Evolutionary conservation across 2,888 invertebrate species (phyloP).

Genomic region (Nephrocerus scutellatus): DNA sequence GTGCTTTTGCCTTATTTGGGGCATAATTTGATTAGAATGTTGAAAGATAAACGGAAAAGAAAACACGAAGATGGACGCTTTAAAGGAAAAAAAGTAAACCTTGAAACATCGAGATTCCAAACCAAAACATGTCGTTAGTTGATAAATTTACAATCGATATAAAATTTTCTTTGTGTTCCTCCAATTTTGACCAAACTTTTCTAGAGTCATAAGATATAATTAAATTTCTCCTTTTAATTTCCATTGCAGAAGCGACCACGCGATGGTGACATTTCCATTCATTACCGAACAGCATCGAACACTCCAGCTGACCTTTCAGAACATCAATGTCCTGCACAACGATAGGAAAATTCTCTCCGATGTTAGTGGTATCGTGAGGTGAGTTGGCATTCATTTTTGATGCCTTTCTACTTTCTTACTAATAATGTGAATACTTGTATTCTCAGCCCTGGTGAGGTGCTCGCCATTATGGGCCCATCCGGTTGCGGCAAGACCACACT

Average conservation of each 20-base stretch:
- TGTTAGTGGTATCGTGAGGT: conserved; percentile 62
- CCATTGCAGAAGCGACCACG: conserved; percentile 54
- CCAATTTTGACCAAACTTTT: too few species aligned
- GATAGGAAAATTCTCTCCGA: conserved; percentile 59
- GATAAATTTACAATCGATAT: too few species aligned
- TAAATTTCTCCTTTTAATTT: conserved; percentile 20
- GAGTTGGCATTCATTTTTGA: conserved; percentile 20
- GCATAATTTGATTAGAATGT: too few species aligned
- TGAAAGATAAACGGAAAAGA: too few species aligned
- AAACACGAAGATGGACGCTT: too few species aligned
- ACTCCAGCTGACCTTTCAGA: conserved; percentile 60
- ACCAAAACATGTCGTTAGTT: neutral
- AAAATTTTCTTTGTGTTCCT: too few species aligned
- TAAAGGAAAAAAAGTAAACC: too few species aligned
- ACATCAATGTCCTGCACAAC: conserved; percentile 52
- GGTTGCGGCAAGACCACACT: conserved; percentile 74
- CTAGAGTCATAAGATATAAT: too few species aligned
- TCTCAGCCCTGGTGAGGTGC: conserved; percentile 62
- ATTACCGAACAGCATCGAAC: conserved; percentile 54
- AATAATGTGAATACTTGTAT: neutral
- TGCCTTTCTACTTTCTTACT: neutral
- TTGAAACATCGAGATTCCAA: neutral
- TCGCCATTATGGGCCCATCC: conserved; percentile 77
- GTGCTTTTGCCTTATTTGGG: too few species aligned
- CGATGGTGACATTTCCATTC: conserved; percentile 56